phyloP scores from a whole-genome alignment of 92 coral and sea anemone genomes.

The Desmophyllum pertusum region DNA sequence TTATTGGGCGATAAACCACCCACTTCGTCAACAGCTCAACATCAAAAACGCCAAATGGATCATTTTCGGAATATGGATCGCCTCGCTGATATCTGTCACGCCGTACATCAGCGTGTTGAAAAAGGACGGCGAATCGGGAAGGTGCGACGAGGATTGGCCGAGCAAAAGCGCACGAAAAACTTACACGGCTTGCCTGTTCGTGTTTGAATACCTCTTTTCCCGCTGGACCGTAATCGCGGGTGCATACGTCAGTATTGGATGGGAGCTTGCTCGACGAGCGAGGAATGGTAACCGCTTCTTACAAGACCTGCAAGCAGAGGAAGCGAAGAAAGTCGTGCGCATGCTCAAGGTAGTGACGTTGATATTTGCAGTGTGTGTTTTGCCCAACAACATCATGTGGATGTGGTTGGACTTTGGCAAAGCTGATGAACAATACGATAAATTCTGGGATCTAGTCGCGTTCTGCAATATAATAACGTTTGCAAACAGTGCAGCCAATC shows the following conservation, averaged over 20 bases:
- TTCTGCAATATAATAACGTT: constrained; percentile 76
- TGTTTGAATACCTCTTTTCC: constrained; percentile 41
- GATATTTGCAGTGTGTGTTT: constrained; percentile 81
- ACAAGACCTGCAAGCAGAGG: constrained; percentile 69
- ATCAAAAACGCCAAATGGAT: constrained; percentile 61
- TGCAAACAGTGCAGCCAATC: constrained; percentile 93
- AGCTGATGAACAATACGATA: constrained; percentile 58
- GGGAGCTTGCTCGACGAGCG: constrained; percentile 58
- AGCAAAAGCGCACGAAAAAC: constrained; percentile 40
- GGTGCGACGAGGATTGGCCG: constrained; percentile 76
- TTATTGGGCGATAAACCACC: constrained; percentile 87
- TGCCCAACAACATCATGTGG: constrained; percentile 90
- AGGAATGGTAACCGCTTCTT: constrained; percentile 56
- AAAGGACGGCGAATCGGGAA: constrained; percentile 28
- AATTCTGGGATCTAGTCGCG: constrained; percentile 78
- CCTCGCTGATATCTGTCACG: constrained; percentile 67
- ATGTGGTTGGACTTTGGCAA: constrained; percentile 88
- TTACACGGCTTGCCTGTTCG: constrained; percentile 68
- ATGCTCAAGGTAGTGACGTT: constrained; percentile 83
- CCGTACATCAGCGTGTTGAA: constrained; percentile 67
- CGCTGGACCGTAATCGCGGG: constrained; percentile 73
- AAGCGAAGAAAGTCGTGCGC: constrained; percentile 76
- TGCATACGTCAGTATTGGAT: constrained; percentile 74
- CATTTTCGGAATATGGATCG: constrained; percentile 72
- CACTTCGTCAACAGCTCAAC: constrained; percentile 73